A percentile compares a stretch with the other conserved stretches of the same genome.
Evolutionary conservation across 1,140 invertebrate genomes (phyloP).

Genomic region (Drosophila kepulauana): DNA sequence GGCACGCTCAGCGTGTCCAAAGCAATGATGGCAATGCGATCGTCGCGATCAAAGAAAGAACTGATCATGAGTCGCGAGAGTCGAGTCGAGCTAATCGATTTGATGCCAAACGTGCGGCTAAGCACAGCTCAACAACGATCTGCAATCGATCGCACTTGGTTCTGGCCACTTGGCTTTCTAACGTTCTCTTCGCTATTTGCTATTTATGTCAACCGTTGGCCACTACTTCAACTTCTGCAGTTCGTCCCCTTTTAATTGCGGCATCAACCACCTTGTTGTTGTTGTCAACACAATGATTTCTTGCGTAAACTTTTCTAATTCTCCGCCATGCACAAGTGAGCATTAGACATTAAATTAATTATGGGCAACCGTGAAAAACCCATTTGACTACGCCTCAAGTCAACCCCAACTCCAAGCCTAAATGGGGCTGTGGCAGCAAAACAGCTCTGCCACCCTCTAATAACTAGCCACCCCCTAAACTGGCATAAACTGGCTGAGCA

Average conservation of each 20-base stretch:
- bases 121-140: not conserved
- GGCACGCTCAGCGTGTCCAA: constrained; percentile 48
- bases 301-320: constrained; percentile 53
- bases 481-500: constrained; percentile 9
- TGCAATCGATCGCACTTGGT: constrained; percentile 48
- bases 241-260: not conserved
- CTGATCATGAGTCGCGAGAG: constrained; percentile 45
- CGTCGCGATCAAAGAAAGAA: not conserved
- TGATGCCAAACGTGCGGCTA: constrained; percentile 69
- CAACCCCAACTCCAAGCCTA: constrained; percentile 11
- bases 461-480: constrained; percentile 34
- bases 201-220: constrained; percentile 66
- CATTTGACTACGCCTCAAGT: constrained; percentile 21
- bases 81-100: constrained; percentile 69
- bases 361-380: constrained; percentile 55
- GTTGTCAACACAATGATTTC: constrained; percentile 40
- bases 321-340: constrained; percentile 47
- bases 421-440: too few species aligned
- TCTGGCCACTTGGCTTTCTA: constrained; percentile 72
- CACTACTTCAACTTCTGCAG: constrained; percentile 2
- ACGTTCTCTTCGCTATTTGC: constrained; percentile 28
- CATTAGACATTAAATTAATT: constrained; percentile 73
- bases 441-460: not conserved
- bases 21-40: constrained; percentile 45
- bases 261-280: constrained; percentile 23